Evolutionary conservation across 2,888 invertebrate genomes (phyloP).

Genomic region (Peribatodes rhomboidaria): DNA sequence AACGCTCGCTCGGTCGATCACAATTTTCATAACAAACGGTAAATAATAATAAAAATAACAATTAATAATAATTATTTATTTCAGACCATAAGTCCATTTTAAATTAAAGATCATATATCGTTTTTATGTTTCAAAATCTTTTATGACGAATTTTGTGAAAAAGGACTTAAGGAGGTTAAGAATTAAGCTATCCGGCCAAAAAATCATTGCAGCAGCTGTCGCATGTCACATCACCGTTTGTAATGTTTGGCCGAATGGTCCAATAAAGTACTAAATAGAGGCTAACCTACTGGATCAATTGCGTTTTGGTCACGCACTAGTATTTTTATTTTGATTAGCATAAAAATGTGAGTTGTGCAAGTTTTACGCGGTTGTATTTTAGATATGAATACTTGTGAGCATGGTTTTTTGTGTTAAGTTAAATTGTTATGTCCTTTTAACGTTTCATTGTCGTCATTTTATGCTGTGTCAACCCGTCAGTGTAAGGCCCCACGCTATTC

Average conservation of each 20-base stretch:
- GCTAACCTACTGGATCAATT: slow-evolving; percentile 56
- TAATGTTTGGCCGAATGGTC: slow-evolving; percentile 60
- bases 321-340: slow-evolving; percentile 43
- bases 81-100: no score
- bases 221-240: slow-evolving; percentile 64
- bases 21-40: no score
- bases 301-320: slow-evolving; percentile 58
- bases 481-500: neutral
- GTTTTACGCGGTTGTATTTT: slow-evolving; percentile 6
- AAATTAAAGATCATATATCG: no score
- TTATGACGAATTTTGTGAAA: no score
- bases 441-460: neutral
- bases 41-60: no score
- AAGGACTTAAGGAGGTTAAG: no score
- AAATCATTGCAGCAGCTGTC: slow-evolving; percentile 35
- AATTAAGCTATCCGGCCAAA: slow-evolving; percentile 17
- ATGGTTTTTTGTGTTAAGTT: neutral
- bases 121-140: no score
- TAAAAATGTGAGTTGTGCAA: slow-evolving; percentile 27
- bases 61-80: no score
- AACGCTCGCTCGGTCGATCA: no score
- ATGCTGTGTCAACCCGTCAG: neutral
- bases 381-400: slow-evolving; percentile 14
- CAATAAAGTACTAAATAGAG: slow-evolving; percentile 59
- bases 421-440: slow-evolving; percentile 1